phyloP scores from a whole-genome alignment of 2,113 vertebrate species.

The Sminthopsis crassicaudata region DNA sequence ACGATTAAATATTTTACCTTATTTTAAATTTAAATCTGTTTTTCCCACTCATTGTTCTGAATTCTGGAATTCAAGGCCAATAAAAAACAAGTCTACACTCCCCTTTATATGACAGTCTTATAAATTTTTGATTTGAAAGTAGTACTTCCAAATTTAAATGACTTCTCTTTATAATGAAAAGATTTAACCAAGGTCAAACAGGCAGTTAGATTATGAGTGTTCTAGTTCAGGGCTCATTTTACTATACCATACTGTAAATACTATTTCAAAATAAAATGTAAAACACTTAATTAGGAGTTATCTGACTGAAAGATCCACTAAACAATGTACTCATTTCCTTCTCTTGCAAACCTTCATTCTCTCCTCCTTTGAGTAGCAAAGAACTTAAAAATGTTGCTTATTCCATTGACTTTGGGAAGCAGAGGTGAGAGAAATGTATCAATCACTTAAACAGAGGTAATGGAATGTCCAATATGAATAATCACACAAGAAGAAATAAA shows the following conservation, averaged over 20 bases:
- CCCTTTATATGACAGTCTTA: neutral
- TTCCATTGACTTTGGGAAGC: neutral
- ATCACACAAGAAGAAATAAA: constrained; percentile 20
- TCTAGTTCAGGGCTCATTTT: neutral
- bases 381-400: constrained; percentile 18
- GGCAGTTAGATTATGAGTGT: neutral
- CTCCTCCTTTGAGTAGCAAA: neutral
- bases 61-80: neutral
- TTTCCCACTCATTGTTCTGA: neutral
- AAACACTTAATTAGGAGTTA: neutral
- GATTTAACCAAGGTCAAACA: neutral
- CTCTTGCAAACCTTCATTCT: constrained; percentile 19
- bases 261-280: constrained; percentile 19
- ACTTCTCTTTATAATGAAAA: neutral
- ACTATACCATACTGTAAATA: neutral
- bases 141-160: neutral
- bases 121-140: neutral
- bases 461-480: neutral
- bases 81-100: neutral
- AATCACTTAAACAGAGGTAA: constrained; percentile 12
- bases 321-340: neutral
- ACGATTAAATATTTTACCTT: neutral
- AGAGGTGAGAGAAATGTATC: neutral
- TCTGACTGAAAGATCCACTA: neutral
- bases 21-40: neutral